phyloP scores from a whole-genome alignment of 2,888 invertebrate species.

The Epsilonema sp. region DNA sequence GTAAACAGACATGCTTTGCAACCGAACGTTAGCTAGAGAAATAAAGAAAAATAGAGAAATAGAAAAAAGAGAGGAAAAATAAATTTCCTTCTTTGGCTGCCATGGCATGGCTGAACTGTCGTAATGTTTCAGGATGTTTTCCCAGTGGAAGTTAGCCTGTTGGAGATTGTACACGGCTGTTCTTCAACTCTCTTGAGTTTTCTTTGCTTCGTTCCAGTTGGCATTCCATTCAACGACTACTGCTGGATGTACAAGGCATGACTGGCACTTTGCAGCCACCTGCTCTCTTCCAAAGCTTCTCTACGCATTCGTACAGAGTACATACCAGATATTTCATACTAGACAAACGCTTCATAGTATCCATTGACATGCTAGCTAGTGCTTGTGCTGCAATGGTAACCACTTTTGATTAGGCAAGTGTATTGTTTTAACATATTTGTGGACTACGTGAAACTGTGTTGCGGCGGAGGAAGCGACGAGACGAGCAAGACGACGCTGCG shows the following conservation, averaged over 20 bases:
- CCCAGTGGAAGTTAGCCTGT: constrained; percentile 52
- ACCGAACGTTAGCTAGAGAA: too few relatives aligned
- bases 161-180: constrained; percentile 57
- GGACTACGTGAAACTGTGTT: constrained; percentile 59
- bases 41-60: too few relatives aligned
- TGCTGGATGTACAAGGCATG: constrained; percentile 41
- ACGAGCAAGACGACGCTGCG: constrained; percentile 43
- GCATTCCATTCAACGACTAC: constrained; percentile 50
- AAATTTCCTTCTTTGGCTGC: background rate
- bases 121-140: constrained; percentile 28
- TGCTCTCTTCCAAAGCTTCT: too few relatives aligned
- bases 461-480: too few relatives aligned
- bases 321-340: too few relatives aligned
- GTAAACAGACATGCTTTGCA: constrained; percentile 2
- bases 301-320: too few relatives aligned
- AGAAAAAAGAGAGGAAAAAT: background rate
- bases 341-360: too few relatives aligned
- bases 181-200: constrained; percentile 41
- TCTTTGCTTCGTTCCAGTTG: constrained; percentile 55
- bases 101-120: too few relatives aligned
- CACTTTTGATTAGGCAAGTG: constrained; percentile 45
- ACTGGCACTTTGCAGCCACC: too few relatives aligned
- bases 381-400: too few relatives aligned
- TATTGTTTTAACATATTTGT: constrained; percentile 43
- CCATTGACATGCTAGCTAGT: too few relatives aligned